Evolutionary conservation across 1,140 invertebrate genomes (phyloP).

Genomic region (Cardiocondyla obscurior): DNA sequence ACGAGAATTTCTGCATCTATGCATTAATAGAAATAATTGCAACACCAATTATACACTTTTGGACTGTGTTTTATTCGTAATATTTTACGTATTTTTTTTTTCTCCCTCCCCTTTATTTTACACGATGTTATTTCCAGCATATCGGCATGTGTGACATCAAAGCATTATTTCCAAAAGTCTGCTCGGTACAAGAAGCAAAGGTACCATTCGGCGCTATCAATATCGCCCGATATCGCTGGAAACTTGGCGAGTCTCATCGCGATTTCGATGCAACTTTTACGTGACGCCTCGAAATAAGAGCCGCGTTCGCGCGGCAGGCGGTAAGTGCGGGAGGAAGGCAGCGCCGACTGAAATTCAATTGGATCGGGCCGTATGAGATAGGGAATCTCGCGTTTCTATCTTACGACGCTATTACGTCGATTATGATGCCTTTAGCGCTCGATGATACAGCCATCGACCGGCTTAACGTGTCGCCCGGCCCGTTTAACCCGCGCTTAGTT

Average conservation of each 20-base stretch:
- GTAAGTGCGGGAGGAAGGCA: constrained; percentile 11
- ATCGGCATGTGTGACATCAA: neutral
- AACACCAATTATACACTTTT: too few species aligned
- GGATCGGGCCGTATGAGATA: constrained; percentile 25
- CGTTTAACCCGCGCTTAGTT: constrained; percentile 30
- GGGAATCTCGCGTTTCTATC: constrained; percentile 28
- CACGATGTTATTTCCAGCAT: neutral
- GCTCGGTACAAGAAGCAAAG: neutral
- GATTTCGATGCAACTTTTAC: constrained; percentile 29
- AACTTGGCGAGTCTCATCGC: neutral
- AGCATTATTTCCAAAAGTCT: neutral
- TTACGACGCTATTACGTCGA: constrained; percentile 19
- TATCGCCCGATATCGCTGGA: constrained; percentile 3
- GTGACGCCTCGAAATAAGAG: constrained; percentile 29
- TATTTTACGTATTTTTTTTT: neutral
- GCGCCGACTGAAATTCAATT: constrained; percentile 35
- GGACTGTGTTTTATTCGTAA: neutral
- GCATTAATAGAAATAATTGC: too few species aligned
- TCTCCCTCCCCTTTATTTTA: too few species aligned
- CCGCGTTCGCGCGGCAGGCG: neutral
- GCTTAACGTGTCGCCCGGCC: constrained; percentile 24
- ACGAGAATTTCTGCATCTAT: too few species aligned
- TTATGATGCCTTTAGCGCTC: constrained; percentile 24
- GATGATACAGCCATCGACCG: constrained; percentile 25
- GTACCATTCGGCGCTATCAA: neutral